Evolutionary conservation across 2,888 invertebrate species (phyloP).

Genomic region (Epirrhoe tristata): DNA sequence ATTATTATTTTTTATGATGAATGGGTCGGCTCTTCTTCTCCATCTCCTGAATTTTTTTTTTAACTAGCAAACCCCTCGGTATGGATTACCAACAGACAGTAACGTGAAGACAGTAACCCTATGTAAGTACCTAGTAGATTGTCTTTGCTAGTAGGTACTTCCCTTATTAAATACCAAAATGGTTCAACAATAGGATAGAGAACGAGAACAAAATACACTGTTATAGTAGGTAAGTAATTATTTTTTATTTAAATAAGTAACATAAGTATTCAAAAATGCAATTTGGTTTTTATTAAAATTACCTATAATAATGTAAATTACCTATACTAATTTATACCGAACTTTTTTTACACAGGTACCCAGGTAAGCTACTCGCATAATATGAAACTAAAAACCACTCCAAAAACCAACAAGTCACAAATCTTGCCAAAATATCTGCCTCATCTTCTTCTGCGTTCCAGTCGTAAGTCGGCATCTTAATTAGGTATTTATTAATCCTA

Average conservation of each 20-base stretch:
- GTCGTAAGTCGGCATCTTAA: background rate
- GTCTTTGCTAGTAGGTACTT: background rate
- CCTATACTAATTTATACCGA: background rate
- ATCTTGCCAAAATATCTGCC: background rate
- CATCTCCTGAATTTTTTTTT: too few species aligned
- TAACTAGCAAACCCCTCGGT: too few species aligned
- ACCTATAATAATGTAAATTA: background rate
- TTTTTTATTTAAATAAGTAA: background rate
- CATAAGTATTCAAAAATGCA: background rate
- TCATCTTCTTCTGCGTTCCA: background rate
- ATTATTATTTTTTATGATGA: too few species aligned
- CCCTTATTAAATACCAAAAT: background rate
- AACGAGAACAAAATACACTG: background rate
- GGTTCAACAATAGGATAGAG: too few species aligned
- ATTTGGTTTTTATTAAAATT: background rate
- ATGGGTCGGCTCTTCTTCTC: too few species aligned
- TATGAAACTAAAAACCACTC: background rate
- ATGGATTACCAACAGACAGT: too few species aligned
- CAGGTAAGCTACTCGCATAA: background rate
- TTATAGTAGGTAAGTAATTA: background rate
- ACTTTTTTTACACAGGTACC: background rate
- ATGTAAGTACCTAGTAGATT: too few species aligned
- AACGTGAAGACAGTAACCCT: too few species aligned
- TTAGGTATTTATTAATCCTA: background rate
- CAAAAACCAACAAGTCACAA: background rate